Evolutionary conservation across 2,797 vertebrate genomes (phyloP).

Genomic region (Myotis planiceps): DNA sequence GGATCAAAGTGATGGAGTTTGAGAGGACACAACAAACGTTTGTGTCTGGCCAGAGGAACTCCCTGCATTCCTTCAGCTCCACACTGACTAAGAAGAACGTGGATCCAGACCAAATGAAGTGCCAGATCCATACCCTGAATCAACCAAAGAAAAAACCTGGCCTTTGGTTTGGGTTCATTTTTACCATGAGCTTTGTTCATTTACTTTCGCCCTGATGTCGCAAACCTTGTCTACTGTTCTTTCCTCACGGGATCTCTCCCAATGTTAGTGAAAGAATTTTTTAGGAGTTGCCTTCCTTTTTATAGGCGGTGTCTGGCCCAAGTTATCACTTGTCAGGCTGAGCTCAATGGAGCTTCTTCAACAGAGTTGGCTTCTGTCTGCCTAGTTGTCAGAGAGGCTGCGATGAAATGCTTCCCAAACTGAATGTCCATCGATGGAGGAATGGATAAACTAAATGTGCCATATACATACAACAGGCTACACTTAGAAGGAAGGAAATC

Average conservation of each 20-base stretch:
- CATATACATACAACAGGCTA: not conserved
- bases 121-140: not conserved
- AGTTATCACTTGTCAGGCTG: not conserved
- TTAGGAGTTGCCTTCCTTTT: not conserved
- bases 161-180: not conserved
- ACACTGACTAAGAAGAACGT: not conserved
- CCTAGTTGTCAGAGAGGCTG: not conserved
- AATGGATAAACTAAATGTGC: not conserved
- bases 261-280: not conserved
- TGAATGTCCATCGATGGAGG: not conserved
- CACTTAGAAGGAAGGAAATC: not conserved
- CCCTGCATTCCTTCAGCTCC: slow-evolving; percentile 35
- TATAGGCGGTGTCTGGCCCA: not conserved
- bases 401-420: not conserved
- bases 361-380: not conserved
- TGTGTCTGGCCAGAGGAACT: slow-evolving; percentile 49
- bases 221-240: not conserved
- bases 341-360: slow-evolving; percentile 26
- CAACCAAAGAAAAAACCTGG: not conserved
- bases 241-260: not conserved
- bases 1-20: slow-evolving; percentile 86
- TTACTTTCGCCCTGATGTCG: not conserved
- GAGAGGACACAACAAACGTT: slow-evolving; percentile 81
- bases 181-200: not conserved
- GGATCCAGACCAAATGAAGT: slow-evolving; percentile 13